These are phyloP conservation scores for Drosophila birchii DNA, from an alignment of 2,888 invertebrate species.

Conservation along the genomic window DNA sequence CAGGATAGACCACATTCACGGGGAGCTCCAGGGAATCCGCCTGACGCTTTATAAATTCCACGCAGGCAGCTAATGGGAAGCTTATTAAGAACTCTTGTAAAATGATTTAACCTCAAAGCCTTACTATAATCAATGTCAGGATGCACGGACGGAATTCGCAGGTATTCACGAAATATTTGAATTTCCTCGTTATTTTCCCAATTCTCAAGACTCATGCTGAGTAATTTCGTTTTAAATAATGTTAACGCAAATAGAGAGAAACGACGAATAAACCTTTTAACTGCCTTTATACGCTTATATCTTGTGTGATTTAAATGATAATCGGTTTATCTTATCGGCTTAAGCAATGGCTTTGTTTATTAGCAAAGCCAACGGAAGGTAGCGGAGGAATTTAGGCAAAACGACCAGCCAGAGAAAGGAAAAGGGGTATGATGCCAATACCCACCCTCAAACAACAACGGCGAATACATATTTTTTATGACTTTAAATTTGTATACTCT, in stretches of 20 bases:
- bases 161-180: slow-evolving; percentile 92
- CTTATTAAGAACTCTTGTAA: neutral
- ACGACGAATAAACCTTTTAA: neutral
- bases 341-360: neutral
- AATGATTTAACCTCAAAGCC: neutral
- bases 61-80: slow-evolving; percentile 87
- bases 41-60: slow-evolving; percentile 91
- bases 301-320: neutral
- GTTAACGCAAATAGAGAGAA: neutral
- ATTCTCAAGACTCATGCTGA: slow-evolving; percentile 25
- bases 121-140: slow-evolving; percentile 93
- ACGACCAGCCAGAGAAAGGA: neutral
- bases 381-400: neutral
- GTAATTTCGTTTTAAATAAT: no score
- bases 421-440: neutral
- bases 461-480: neutral
- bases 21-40: slow-evolving; percentile 89
- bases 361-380: neutral
- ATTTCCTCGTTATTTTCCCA: slow-evolving; percentile 87
- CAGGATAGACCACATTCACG: slow-evolving; percentile 86
- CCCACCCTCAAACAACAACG: neutral
- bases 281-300: neutral
- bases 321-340: neutral
- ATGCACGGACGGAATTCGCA: slow-evolving; percentile 94
- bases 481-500: neutral